A percentile compares a stretch with the other conserved stretches of the same genome.
These are phyloP conservation scores for Leptinotarsa haldemani DNA, from an alignment of 2,888 invertebrate genomes.

Conservation along the genomic window DNA sequence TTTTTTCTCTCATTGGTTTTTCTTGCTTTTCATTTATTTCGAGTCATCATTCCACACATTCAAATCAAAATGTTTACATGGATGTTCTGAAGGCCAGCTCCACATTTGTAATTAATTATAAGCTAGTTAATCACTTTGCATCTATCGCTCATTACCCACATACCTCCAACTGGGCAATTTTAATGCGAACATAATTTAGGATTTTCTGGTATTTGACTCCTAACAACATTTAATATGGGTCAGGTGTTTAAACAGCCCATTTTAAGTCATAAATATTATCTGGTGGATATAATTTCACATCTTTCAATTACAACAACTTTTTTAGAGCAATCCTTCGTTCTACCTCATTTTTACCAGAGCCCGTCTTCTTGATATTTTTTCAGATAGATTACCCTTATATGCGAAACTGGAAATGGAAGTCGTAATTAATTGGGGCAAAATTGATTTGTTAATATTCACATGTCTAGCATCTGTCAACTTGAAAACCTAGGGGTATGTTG, in stretches of 20 bases:
- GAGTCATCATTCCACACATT: conserved; percentile 50
- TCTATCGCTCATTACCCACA: neutral
- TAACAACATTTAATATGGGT: conserved; percentile 29
- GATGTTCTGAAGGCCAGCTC: neutral
- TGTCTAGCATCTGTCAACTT: conserved; percentile 15
- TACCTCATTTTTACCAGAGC: conserved; percentile 21
- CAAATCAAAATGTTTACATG: conserved; percentile 40
- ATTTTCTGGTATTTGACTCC: conserved; percentile 31
- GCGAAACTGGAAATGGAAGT: neutral
- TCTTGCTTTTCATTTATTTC: neutral
- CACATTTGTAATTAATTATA: neutral
- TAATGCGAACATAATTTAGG: conserved; percentile 7
- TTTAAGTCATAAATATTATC: neutral
- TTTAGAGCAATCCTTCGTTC: conserved; percentile 17
- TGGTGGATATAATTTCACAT: conserved; percentile 6
- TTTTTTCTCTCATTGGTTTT: no score
- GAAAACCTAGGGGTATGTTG: conserved; percentile 3
- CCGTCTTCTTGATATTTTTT: conserved; percentile 13
- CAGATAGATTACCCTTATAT: conserved; percentile 31
- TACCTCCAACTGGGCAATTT: neutral
- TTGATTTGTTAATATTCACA: conserved; percentile 6
- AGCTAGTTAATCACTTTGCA: neutral
- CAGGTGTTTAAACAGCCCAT: conserved; percentile 34
- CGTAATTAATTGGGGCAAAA: neutral
- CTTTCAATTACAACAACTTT: conserved; percentile 14